Conservation (phyloP, 2,797 vertebrate genomes). For the Pangasius krempfi region DNA sequence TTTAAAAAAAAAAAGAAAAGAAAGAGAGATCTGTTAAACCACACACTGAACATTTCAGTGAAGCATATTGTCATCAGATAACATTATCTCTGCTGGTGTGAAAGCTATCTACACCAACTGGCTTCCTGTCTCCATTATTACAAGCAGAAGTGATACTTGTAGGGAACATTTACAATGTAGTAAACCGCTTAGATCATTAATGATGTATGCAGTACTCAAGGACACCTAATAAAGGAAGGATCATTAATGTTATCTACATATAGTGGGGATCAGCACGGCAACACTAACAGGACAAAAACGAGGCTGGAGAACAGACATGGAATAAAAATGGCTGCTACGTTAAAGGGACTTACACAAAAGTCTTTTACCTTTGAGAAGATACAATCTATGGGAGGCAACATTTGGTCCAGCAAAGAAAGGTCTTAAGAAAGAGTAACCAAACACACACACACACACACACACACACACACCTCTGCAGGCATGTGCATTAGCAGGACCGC, state of each 20-base stretch:
- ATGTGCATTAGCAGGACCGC: slow-evolving; percentile 93
- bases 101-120: not conserved
- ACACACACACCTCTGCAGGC: slow-evolving; percentile 86
- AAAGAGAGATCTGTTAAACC: not conserved
- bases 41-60: not conserved
- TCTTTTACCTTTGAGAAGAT: not conserved
- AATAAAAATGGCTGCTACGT: not conserved
- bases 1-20: slow-evolving; percentile 2
- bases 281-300: not conserved
- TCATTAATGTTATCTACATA: not conserved
- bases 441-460: not conserved
- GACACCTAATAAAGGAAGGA: not conserved
- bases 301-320: not conserved
- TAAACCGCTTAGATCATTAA: not conserved
- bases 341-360: not conserved
- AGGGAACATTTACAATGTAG: not conserved
- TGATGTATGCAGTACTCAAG: not conserved
- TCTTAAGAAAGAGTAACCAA: not conserved
- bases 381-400: not conserved
- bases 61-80: not conserved
- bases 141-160: not conserved
- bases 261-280: not conserved
- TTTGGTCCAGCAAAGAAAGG: not conserved
- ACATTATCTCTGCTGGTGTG: not conserved
- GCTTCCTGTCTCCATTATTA: not conserved